Evolutionary conservation across 2,113 vertebrate genomes (phyloP).

Genomic region (Pagrus major): DNA sequence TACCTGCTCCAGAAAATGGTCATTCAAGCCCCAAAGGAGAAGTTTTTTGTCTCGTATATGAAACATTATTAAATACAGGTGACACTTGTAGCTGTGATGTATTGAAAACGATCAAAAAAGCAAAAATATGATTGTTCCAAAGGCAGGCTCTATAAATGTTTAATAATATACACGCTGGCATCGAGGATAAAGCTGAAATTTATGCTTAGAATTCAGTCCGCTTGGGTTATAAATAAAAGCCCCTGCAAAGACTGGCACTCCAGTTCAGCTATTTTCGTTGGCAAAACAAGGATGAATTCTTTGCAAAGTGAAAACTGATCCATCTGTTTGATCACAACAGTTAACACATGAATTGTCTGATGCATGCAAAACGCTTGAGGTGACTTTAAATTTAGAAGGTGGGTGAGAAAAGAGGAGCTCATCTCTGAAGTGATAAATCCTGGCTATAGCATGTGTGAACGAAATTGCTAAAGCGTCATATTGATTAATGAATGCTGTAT

Average conservation of each 20-base stretch:
- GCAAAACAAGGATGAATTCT: not conserved
- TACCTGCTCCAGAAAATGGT: conserved; percentile 41
- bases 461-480: conserved; percentile 32
- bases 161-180: not conserved
- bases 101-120: conserved; percentile 2
- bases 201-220: not conserved
- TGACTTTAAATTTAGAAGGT: conserved; percentile 12
- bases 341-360: not conserved
- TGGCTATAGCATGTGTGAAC: conserved; percentile 1
- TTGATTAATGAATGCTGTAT: conserved; percentile 40
- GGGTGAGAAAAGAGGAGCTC: conserved; percentile 6
- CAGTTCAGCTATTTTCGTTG: not conserved
- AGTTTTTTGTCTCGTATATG: not conserved
- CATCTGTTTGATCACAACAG: conserved; percentile 6
- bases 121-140: conserved; percentile 1
- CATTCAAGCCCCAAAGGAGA: not conserved
- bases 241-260: not conserved
- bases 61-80: conserved; percentile 32
- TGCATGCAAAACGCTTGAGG: not conserved
- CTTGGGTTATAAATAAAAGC: conserved; percentile 9
- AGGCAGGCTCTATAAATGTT: conserved; percentile 3
- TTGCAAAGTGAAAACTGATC: not conserved
- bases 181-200: conserved; percentile 8
- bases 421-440: conserved; percentile 20
- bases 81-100: not conserved